Evolutionary conservation across 2,113 vertebrate species (phyloP), one percentile per base, ranked within the genome.

Genomic region (Ia io): DNA sequence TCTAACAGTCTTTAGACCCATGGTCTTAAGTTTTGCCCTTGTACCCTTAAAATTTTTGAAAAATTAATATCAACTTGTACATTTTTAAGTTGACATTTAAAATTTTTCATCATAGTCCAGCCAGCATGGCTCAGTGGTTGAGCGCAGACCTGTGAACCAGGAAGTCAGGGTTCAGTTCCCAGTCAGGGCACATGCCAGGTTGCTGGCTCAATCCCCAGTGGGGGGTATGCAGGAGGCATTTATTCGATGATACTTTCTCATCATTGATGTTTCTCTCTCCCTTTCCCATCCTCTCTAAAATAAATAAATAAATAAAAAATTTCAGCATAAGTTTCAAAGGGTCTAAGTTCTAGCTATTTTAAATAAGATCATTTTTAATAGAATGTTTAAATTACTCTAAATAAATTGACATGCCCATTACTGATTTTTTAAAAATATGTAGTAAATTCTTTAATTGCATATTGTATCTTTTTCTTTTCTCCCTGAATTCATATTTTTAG

Each of bases 391-490:
- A 80, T 80, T 51, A 74, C 51, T 73, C 20, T 73, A 84, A 84
- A 91, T 85, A 88, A 95, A 65, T 86, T 83, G 28, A 91, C 85
- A 12, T 4, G 17, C 2, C 14, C 11, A n/a, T 82, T 89, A 35
- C 56, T 88, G 14, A 44, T 76, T 84, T 82, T 69, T 40, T 5
- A 1, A 65, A 95, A 89, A 80, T 47, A 63, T n/a, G 82, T 7
- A 69, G 6, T 22, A 82, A 85, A 53, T 37, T 95, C 25, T n/a
- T 87, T 83, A 74, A 82, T 61, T 80, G 4, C 70, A 94, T 74
- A 84, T 63, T 35, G 8, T 6, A 17, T 92, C 9, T 84, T 94
- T 92, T 56, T 2, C 63, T 84, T 93, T 65, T 95, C 76, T 95
- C 65, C 30, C 30, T 84, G 44, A 88, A 73, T 83, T 89, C 51